Percentiles rank a stretch among this genome's conserved stretches.
Conservation (phyloP, 2,797 vertebrate genomes). For the Thamnophis elegans region DNA sequence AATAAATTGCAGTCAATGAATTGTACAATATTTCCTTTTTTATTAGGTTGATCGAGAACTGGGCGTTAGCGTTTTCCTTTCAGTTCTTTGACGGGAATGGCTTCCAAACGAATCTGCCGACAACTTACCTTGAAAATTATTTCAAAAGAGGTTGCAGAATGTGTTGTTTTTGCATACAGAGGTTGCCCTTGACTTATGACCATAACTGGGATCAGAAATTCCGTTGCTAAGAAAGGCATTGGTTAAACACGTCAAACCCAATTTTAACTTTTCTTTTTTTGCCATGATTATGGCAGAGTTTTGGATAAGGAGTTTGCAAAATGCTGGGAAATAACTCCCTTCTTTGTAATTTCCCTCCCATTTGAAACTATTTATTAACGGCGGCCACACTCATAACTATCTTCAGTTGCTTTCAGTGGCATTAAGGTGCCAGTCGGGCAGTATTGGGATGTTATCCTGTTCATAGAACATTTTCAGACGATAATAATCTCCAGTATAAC, state of each 20-base stretch:
- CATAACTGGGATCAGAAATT: background rate
- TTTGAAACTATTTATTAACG: background rate
- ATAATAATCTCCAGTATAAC: background rate
- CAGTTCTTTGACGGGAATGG: background rate
- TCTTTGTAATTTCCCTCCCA: background rate
- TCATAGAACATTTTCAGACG: background rate
- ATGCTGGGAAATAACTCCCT: background rate
- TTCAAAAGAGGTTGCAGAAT: background rate
- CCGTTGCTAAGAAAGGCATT: background rate
- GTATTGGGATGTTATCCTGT: background rate
- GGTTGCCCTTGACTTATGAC: background rate
- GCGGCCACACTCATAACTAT: background rate
- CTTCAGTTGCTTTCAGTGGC: background rate
- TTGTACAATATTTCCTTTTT: background rate
- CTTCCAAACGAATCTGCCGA: background rate
- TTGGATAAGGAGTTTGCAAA: background rate
- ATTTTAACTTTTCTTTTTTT: background rate
- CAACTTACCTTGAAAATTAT: background rate
- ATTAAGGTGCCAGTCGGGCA: background rate
- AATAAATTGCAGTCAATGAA: conserved; percentile 3
- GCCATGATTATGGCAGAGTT: background rate
- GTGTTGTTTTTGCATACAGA: background rate
- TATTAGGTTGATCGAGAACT: background rate
- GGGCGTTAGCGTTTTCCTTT: background rate
- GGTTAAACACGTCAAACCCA: background rate